Conservation (phyloP, 2,797 vertebrate genomes). For the Onychomys torridus region DNA sequence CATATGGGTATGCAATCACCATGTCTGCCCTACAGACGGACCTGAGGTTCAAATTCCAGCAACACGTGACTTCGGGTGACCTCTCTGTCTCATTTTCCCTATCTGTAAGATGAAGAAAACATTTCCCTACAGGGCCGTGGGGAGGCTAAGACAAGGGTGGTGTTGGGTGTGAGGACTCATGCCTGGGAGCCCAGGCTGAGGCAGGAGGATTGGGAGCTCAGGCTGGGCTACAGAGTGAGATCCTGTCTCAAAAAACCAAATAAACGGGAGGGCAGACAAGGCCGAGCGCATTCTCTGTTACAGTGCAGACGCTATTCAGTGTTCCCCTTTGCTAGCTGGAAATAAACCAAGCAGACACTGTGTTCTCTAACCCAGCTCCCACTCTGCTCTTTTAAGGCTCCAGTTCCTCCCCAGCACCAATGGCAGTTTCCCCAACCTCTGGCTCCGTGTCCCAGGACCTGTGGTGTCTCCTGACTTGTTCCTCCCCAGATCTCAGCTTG, state of each 20-base stretch:
- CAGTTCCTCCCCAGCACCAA: neutral
- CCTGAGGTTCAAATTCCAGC: neutral
- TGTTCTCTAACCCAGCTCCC: neutral
- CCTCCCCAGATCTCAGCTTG: neutral
- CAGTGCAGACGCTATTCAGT: neutral
- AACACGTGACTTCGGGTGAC: neutral
- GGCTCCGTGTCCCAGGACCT: neutral
- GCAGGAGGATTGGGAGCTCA: neutral
- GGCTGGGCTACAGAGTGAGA: neutral
- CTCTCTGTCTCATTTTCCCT: constrained; percentile 56
- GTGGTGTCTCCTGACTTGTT: neutral
- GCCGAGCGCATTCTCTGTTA: neutral
- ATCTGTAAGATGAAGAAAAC: fast-evolving
- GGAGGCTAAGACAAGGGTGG: neutral
- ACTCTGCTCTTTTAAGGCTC: neutral
- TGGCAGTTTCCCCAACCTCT: neutral
- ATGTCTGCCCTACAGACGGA: neutral
- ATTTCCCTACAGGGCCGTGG: neutral
- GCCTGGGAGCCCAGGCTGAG: neutral
- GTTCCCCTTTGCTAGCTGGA: neutral
- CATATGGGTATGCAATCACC: neutral
- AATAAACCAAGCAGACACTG: constrained; percentile 31
- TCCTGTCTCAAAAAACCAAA: neutral
- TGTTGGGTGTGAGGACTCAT: neutral
- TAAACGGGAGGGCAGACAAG: neutral